phyloP scores from a whole-genome alignment of 2,113 vertebrate species.

The Balaeniceps rex region DNA sequence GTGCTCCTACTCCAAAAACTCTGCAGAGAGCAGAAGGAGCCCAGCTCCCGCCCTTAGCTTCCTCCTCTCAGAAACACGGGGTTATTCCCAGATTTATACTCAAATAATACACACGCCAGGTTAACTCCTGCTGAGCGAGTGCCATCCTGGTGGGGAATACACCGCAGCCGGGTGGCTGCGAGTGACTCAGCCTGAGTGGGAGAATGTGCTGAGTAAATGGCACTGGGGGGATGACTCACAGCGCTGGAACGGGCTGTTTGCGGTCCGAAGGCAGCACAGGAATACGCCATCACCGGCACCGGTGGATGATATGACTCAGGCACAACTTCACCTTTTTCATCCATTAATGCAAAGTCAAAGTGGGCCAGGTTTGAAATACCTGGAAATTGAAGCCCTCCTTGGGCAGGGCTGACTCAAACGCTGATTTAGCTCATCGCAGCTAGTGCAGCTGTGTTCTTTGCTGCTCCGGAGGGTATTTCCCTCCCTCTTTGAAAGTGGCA shows the following conservation, averaged over 20 bases:
- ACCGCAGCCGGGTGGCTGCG: rapidly evolving
- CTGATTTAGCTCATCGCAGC: background rate
- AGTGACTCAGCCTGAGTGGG: constrained; percentile 47
- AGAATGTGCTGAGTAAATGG: background rate
- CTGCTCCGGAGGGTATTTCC: background rate
- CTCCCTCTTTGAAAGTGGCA: background rate
- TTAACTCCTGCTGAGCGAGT: background rate
- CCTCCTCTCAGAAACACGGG: background rate
- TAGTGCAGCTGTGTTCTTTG: background rate
- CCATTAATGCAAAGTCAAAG: background rate
- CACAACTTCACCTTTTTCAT: background rate
- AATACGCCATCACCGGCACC: background rate
- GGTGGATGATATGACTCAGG: background rate
- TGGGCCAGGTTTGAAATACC: background rate
- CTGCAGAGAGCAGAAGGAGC: background rate
- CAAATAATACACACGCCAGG: background rate
- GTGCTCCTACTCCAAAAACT: background rate
- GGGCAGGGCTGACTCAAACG: background rate
- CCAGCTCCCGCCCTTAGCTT: background rate
- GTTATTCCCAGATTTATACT: background rate
- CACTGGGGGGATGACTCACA: background rate
- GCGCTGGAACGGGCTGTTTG: background rate
- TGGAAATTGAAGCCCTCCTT: background rate
- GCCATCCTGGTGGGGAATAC: background rate
- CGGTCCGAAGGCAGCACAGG: background rate